These are phyloP conservation scores for Gallinago paraguaiae DNA, from an alignment of 2,113 vertebrate genomes.

Conservation along the genomic window DNA sequence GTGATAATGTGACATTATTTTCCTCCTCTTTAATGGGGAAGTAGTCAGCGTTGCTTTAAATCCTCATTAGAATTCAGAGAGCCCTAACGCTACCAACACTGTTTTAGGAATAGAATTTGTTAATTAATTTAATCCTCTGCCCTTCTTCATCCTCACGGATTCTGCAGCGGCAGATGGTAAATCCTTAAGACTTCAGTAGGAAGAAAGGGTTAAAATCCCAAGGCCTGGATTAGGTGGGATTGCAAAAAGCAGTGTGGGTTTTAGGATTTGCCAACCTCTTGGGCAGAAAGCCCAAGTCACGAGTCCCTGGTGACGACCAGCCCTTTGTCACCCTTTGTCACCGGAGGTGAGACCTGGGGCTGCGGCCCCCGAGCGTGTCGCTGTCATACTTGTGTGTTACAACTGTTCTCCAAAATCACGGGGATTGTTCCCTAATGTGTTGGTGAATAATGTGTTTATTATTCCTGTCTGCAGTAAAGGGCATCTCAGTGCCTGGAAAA, in stretches of 20 bases:
- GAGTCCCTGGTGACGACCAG: slow-evolving; percentile 10
- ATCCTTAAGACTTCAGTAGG: slow-evolving; percentile 12
- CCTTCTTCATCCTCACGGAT: neutral
- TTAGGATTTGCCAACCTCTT: slow-evolving; percentile 13
- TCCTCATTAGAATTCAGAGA: slow-evolving; percentile 57
- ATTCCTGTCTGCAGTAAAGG: slow-evolving; percentile 40
- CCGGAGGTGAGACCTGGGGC: neutral
- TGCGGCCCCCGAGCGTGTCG: neutral
- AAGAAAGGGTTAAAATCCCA: slow-evolving; percentile 64
- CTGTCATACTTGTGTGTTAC: slow-evolving; percentile 20
- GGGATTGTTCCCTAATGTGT: slow-evolving; percentile 28
- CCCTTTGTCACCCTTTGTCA: slow-evolving; percentile 29
- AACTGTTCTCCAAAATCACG: slow-evolving; percentile 3
- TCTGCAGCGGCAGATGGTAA: slow-evolving; percentile 34
- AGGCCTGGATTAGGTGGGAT: slow-evolving; percentile 40
- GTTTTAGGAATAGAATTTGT: slow-evolving; percentile 50
- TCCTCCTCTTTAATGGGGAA: neutral
- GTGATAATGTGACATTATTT: neutral
- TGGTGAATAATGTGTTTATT: slow-evolving; percentile 58
- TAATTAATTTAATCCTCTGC: slow-evolving; percentile 64
- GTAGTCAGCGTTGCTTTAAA: neutral
- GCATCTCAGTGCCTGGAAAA: slow-evolving; percentile 47
- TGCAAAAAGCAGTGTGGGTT: neutral
- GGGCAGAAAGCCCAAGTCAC: neutral
- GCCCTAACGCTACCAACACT: neutral